Percentiles rank a stretch among this genome's conserved stretches.
Evolutionary conservation across 2,888 invertebrate genomes (phyloP).

Genomic region (Brachyptera putata): DNA sequence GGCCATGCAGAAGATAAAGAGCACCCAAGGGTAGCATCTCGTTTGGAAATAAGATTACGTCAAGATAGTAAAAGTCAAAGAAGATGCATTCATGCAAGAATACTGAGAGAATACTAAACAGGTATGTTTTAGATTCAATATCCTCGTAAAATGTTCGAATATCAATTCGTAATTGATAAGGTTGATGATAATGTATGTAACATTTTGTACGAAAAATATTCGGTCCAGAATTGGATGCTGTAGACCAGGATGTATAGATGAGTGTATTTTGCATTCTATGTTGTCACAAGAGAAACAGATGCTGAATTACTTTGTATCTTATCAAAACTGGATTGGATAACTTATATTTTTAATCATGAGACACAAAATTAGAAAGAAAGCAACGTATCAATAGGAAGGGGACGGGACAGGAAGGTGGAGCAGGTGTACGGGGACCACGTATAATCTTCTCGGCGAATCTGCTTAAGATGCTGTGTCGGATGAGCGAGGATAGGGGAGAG

Average conservation of each 20-base stretch:
- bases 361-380: conserved; percentile 8
- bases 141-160: not conserved
- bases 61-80: conserved; percentile 21
- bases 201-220: too few species aligned
- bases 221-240: too few species aligned
- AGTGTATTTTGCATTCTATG: too few species aligned
- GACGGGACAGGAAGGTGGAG: conserved; percentile 7
- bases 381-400: too few species aligned
- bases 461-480: conserved; percentile 4
- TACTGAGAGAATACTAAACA: conserved; percentile 7
- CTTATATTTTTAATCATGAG: conserved; percentile 17
- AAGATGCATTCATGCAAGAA: conserved; percentile 12
- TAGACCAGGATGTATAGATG: too few species aligned
- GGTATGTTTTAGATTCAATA: too few species aligned
- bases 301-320: too few species aligned
- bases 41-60: conserved; percentile 23
- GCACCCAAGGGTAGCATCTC: conserved; percentile 28
- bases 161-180: not conserved
- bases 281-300: too few species aligned
- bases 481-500: not conserved
- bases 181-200: too few species aligned
- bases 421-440: conserved; percentile 23
- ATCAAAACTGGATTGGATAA: conserved; percentile 4
- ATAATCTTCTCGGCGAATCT: conserved; percentile 22
- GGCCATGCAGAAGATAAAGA: conserved; percentile 25